phyloP scores from a whole-genome alignment of 2,113 vertebrate genomes.

The Centropus bengalensis region DNA sequence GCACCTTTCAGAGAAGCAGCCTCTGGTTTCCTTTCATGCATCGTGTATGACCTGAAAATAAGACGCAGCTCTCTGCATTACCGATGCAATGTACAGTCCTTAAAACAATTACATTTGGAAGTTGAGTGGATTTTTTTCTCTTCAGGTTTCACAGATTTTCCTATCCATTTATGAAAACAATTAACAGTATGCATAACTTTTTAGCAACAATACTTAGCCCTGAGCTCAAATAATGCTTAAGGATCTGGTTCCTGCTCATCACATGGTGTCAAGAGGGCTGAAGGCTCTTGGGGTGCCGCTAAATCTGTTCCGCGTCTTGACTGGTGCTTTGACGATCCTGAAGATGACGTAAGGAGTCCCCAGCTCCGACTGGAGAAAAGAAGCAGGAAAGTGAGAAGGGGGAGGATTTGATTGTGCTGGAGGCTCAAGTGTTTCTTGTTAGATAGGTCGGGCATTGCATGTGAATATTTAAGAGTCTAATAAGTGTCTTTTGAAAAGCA shows the following conservation, averaged over 20 bases:
- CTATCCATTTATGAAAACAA: background rate
- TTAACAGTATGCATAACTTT: background rate
- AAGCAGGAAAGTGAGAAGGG: background rate
- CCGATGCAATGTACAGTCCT: background rate
- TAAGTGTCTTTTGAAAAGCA: background rate
- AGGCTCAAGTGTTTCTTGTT: background rate
- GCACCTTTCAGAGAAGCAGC: background rate
- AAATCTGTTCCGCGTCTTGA: fast-evolving
- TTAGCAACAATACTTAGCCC: background rate
- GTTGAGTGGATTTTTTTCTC: background rate
- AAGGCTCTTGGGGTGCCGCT: background rate
- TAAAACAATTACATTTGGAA: background rate
- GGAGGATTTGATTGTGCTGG: background rate
- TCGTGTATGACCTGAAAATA: background rate
- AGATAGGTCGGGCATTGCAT: background rate
- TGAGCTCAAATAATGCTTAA: background rate
- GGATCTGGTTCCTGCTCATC: background rate
- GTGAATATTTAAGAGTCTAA: background rate
- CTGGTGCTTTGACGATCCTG: background rate
- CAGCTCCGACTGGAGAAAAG: background rate
- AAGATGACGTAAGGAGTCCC: background rate
- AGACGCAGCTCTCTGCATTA: background rate
- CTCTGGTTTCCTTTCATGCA: background rate
- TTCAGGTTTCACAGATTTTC: background rate
- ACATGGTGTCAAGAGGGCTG: background rate